Evolutionary conservation across 1,140 invertebrate genomes (phyloP).

Genomic region (Platyscapa corneri): DNA sequence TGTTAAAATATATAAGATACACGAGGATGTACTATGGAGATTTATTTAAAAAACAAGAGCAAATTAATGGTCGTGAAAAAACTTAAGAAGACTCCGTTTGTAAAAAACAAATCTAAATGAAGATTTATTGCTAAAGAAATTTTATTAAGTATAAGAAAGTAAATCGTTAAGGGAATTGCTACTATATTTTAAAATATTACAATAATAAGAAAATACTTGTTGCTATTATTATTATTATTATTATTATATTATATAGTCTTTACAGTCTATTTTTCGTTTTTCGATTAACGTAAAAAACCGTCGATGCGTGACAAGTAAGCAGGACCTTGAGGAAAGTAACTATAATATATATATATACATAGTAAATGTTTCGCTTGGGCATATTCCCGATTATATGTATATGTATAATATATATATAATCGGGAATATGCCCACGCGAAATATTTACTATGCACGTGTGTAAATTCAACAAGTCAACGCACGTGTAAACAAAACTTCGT

Average conservation of each 20-base stretch:
- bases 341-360: too few relatives aligned
- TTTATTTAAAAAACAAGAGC: too few relatives aligned
- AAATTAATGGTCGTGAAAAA: slow-evolving; percentile 7
- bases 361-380: too few relatives aligned
- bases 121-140: background rate
- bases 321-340: background rate
- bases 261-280: slow-evolving; percentile 17
- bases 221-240: too few relatives aligned
- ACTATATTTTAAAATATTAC: background rate
- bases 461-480: slow-evolving; percentile 49
- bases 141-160: background rate
- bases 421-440: background rate
- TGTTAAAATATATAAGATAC: background rate
- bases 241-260: slow-evolving; percentile 17
- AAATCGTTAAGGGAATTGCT: background rate
- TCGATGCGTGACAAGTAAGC: slow-evolving; percentile 4
- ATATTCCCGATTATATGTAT: too few relatives aligned
- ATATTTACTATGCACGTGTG: slow-evolving; percentile 4
- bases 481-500: slow-evolving; percentile 62
- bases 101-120: background rate
- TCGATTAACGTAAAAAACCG: slow-evolving; percentile 34
- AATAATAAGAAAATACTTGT: slow-evolving; percentile 24
- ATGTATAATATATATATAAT: too few relatives aligned
- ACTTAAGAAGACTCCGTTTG: too few relatives aligned
- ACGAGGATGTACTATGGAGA: too few relatives aligned